Base-by-base conservation (phyloP, 2,888 invertebrate genomes). In the Serripes groenlandicus region DNA sequence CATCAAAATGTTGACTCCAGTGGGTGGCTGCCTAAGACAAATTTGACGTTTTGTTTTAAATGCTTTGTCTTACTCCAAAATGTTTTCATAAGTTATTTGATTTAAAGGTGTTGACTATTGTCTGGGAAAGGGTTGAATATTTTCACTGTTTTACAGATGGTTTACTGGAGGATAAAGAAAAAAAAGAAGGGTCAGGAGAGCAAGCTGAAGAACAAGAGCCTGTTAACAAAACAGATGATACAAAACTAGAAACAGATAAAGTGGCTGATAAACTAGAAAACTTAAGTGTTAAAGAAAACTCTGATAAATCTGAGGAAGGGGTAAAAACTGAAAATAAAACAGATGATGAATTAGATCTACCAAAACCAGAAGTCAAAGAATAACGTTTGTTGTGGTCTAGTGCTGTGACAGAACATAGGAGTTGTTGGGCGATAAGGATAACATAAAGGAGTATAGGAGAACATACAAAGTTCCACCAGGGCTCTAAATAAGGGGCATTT, bases 281-380 rank as follows among this genome's bases (percentile, higher is more conserved):
- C 34, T 86, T 86, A 58, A 83, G 81, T 70, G 86, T 86, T 28
- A 77, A 83, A 73, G 83, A 86, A 73, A 37, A 72, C n/a, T 68
- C 21, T 58, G 49, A 62, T 30, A 58, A 75, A 54, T 62, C 71
- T 4, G 54, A 26, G 28, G 70, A 64, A 26, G 75, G 58, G 32
- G 42, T 74, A 30, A 60, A 58, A 28, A 28, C 49, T 21, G 75
- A 69, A 54, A 75, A 78, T 35, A 70, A 76, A 52, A 81, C 81
- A 32, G 81, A 81, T 54, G 73, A 71, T 68, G 75, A 75, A 73
- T 32, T 37, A 21, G 30, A 26, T 30, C 3, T 60, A 15, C 34
- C 37, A 42, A 64, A 66, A 28, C 34, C 37, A 56, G 76, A 70
- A n/a, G 64, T 30, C 1, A 70, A 70, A 54, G 70, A 70, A 49